Percentiles rank a stretch among this genome's conserved stretches.
Conservation (phyloP, 2,888 invertebrate species). For the Glomeris marginata region DNA sequence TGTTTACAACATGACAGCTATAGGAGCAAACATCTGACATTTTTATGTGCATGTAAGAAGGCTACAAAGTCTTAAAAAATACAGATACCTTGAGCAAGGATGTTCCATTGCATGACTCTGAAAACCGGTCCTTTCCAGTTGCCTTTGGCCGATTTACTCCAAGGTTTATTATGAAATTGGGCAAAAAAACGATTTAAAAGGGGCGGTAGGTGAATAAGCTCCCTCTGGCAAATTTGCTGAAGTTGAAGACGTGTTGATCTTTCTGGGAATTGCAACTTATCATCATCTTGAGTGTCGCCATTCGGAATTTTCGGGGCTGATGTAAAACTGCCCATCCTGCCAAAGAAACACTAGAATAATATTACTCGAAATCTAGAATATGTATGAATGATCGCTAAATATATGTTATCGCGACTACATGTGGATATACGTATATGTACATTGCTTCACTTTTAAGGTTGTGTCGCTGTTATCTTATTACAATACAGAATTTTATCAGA, state of each 20-base stretch:
- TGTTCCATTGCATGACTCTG: conserved; percentile 53
- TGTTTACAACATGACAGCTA: no score
- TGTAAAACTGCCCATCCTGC: conserved; percentile 57
- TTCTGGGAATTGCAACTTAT: conserved; percentile 29
- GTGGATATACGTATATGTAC: no score
- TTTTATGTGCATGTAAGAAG: no score
- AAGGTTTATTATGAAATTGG: not conserved
- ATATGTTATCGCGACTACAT: no score
- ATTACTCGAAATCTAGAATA: no score
- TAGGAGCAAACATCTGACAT: no score
- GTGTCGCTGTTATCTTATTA: no score
- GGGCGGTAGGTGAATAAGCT: conserved; percentile 33
- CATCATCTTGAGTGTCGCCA: conserved; percentile 45
- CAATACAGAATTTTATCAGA: no score
- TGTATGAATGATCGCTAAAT: no score
- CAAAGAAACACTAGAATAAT: conserved; percentile 19
- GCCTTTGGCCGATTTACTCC: conserved; percentile 32
- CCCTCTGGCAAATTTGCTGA: conserved; percentile 39
- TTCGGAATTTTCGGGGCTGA: conserved; percentile 49
- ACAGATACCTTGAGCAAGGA: conserved; percentile 47
- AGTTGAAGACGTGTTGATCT: conserved; percentile 29
- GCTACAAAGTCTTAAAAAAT: not conserved
- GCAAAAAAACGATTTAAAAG: conserved; percentile 24
- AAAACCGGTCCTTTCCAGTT: conserved; percentile 30
- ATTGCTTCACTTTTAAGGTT: no score